Base-by-base conservation (phyloP, 1,140 invertebrate species). In the Neodiprion pinetum region DNA sequence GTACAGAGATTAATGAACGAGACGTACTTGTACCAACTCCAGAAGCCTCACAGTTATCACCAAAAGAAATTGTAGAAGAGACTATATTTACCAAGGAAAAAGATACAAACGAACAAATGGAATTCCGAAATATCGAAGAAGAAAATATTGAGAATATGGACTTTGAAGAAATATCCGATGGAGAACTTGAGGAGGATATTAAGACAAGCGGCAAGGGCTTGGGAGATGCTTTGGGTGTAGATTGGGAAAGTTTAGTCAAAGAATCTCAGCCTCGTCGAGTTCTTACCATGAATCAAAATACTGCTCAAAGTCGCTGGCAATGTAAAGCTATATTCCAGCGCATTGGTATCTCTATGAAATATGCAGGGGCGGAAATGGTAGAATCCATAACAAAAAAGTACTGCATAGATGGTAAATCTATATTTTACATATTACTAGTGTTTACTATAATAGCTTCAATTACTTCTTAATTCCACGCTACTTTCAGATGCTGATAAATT, bases 111-210 rank as follows among this genome's bases (percentile, higher is more conserved):
- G 82, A 84, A 75, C 47, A 75, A 77, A 81, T 83, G 72, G 50
- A 67, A 12, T 71, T 50, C 67, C 82, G 82, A 70, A 85, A 83
- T 67, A 86, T 91, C 68, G 92, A 93, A 79, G 93, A 93, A 65
- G 93, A 94, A 75, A 92, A 93, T 77, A 92, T 93, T 85, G 91
- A 93, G 76, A 91, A 93, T 78, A 91, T 96, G 84, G 95, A 96
- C 79, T 96, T 96, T 89, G 95, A 96, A 88, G 95, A 96, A 89
- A 96, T 96, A 79, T 96, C 95, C 23, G 95, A 96, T 86, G 95
- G 95, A 74, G 95, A 96, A 84, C 85, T 96, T 9, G 95, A 96
- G 83, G 95, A 96, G 85, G 95, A 95, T 71, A 84, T 89, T 68
- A 88, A 88, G 78, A 88, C 90, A 0, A 88, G 90, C 74, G 87